Evolutionary conservation across 2,888 invertebrate genomes (phyloP).

Genomic region (Erebia epiphron): DNA sequence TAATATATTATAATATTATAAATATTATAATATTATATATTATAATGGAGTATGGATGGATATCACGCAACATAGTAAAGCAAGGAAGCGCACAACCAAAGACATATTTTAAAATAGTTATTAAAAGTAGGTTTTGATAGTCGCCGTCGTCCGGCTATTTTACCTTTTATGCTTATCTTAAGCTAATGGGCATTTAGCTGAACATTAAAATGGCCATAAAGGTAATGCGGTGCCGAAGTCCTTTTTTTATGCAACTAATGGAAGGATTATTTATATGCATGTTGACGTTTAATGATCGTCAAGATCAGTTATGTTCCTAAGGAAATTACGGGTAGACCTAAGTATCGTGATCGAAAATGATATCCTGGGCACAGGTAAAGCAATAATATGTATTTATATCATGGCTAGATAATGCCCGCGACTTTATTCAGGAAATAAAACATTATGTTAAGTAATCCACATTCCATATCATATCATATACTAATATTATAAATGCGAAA

Average conservation of each 20-base stretch:
- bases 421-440: no score
- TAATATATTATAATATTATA: no score
- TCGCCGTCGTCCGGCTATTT: slow-evolving; percentile 17
- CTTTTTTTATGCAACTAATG: slow-evolving; percentile 17
- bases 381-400: background rate
- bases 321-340: background rate
- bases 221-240: slow-evolving; percentile 24
- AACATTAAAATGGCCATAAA: slow-evolving; percentile 34
- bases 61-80: slow-evolving; percentile 3
- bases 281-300: slow-evolving; percentile 14
- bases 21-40: no score
- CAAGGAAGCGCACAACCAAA: background rate
- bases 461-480: no score
- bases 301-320: background rate
- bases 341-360: background rate
- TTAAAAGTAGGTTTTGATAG: slow-evolving; percentile 10
- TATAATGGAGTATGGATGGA: no score
- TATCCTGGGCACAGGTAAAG: background rate
- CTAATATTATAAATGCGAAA: no score
- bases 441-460: no score
- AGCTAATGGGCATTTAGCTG: slow-evolving; percentile 31
- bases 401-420: no score
- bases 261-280: slow-evolving; percentile 15
- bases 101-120: slow-evolving; percentile 14
- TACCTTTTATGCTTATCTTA: slow-evolving; percentile 31